These are phyloP conservation scores for Thecocarcelia acutangulata DNA, from an alignment of 2,888 invertebrate species.

Conservation along the genomic window DNA sequence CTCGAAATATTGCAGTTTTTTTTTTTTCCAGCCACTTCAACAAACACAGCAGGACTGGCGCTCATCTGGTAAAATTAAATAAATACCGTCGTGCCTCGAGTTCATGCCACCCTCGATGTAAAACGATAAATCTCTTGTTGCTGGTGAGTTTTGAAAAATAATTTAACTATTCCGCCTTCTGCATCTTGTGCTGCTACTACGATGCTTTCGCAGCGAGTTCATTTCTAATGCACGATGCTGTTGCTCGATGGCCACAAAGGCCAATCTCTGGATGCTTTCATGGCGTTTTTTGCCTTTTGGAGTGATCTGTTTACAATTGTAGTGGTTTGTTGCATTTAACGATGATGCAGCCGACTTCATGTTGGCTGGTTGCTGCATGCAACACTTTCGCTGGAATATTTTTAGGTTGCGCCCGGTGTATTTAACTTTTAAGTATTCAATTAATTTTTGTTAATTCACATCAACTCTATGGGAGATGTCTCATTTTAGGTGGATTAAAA, in stretches of 20 bases:
- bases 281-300: conserved; percentile 13
- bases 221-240: conserved; percentile 21
- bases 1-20: conserved; percentile 29
- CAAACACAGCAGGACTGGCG: conserved; percentile 69
- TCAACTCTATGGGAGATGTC: conserved; percentile 69
- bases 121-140: conserved; percentile 78
- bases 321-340: conserved; percentile 59
- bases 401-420: background rate
- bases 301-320: conserved; percentile 60
- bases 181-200: background rate
- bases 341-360: conserved; percentile 30
- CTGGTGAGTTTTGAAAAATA: conserved; percentile 61
- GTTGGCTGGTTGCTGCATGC: conserved; percentile 22
- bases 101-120: conserved; percentile 76
- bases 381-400: conserved; percentile 19
- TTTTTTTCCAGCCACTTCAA: conserved; percentile 58
- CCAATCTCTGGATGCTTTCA: conserved; percentile 48
- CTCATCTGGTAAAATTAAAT: conserved; percentile 61
- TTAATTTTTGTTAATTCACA: conserved; percentile 69
- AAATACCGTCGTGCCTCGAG: conserved; percentile 41
- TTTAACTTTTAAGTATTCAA: conserved; percentile 50
- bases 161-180: background rate
- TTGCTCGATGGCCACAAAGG: conserved; percentile 61
- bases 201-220: conserved; percentile 2
- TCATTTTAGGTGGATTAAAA: conserved; percentile 56